Conservation (phyloP, 2,113 vertebrate species). For the Atrichornis clamosus region DNA sequence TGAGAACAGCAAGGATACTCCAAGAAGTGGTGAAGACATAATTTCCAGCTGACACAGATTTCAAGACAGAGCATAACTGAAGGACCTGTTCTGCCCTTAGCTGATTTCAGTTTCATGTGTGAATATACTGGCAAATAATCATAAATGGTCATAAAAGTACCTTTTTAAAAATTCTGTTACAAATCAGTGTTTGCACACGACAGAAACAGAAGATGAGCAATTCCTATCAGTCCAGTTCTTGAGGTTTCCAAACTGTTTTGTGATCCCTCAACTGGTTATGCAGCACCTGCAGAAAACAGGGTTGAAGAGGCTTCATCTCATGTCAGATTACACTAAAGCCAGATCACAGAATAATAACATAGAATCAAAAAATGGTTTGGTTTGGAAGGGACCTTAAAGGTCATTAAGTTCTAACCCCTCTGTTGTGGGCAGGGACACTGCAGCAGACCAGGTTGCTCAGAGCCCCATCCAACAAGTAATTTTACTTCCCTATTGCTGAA, state of each 20-base stretch:
- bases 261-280: background rate
- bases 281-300: background rate
- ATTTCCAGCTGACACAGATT: background rate
- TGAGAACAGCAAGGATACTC: background rate
- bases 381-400: background rate
- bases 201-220: background rate
- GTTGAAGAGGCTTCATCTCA: background rate
- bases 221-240: background rate
- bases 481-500: background rate
- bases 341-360: background rate
- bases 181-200: background rate
- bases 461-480: background rate
- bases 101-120: background rate
- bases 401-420: background rate
- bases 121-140: background rate
- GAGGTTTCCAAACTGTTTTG: background rate
- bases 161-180: background rate
- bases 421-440: background rate
- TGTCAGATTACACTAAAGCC: background rate
- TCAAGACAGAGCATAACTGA: background rate
- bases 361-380: background rate
- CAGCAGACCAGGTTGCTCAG: background rate
- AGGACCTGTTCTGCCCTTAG: background rate
- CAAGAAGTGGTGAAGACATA: background rate
- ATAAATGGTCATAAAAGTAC: background rate